phyloP scores from a whole-genome alignment of 2,797 vertebrate species.

The Cryptoblepharus egeriae region DNA sequence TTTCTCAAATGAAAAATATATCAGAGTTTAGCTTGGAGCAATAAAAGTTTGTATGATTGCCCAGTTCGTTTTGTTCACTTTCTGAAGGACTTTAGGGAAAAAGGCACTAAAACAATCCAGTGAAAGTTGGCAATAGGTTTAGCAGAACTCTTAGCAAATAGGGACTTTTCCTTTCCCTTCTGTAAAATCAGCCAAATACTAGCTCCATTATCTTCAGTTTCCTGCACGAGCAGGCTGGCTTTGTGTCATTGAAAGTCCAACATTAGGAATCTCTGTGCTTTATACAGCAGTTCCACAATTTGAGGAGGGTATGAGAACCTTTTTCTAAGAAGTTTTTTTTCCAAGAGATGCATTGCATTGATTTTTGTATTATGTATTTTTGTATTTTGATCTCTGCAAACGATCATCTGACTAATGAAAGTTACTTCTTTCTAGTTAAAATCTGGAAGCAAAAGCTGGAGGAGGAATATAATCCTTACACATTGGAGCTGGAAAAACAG shows the following conservation, averaged over 20 bases:
- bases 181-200: not conserved
- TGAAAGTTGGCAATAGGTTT: not conserved
- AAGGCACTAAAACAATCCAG: not conserved
- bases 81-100: not conserved
- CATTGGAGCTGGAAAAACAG: conserved; percentile 73
- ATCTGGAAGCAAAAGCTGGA: conserved; percentile 80
- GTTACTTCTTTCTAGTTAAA: conserved; percentile 68
- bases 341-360: not conserved
- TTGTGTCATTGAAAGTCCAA: not conserved
- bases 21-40: not conserved
- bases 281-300: not conserved
- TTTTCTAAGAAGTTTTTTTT: not conserved
- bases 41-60: not conserved
- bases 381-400: not conserved
- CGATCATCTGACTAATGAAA: not conserved
- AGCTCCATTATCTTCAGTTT: not conserved
- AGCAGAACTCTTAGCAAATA: not conserved
- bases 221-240: not conserved
- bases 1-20: not conserved
- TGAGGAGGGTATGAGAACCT: not conserved
- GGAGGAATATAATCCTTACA: conserved; percentile 72
- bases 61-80: not conserved
- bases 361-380: not conserved
- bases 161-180: not conserved
- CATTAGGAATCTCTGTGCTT: not conserved